Percentiles rank a stretch among this genome's conserved stretches.
phyloP scores from a whole-genome alignment of 2,797 vertebrate species.

The Phrynocephalus forsythii region DNA sequence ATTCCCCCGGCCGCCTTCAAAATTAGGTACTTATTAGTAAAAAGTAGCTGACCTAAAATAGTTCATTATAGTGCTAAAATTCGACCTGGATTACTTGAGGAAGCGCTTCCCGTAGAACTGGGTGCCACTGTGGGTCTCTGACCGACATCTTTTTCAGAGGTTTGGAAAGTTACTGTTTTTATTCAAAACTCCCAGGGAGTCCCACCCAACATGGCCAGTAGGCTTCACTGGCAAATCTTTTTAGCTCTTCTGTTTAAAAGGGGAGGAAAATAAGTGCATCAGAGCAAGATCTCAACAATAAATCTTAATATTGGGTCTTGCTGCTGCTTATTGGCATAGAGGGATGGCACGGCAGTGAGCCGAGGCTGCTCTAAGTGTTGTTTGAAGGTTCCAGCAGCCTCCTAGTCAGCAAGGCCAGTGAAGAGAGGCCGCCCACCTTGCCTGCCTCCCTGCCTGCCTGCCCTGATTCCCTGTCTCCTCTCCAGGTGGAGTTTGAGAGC shows the following conservation, averaged over 20 bases:
- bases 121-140: background rate
- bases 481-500: conserved; percentile 87
- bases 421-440: background rate
- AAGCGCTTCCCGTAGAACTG: background rate
- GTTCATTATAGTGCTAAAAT: background rate
- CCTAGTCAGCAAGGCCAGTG: background rate
- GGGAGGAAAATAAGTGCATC: too few species aligned
- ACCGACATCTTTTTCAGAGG: background rate
- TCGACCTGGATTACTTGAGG: background rate
- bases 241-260: too few species aligned
- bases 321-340: background rate
- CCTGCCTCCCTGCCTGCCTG: too few species aligned
- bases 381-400: background rate
- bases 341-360: background rate
- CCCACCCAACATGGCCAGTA: too few species aligned
- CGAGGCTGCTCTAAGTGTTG: background rate
- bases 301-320: background rate
- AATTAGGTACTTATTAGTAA: background rate
- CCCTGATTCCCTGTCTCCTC: background rate
- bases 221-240: background rate
- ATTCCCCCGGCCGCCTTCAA: too few species aligned
- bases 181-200: too few species aligned
- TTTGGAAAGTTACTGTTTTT: background rate
- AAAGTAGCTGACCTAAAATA: background rate
- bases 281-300: background rate